Percentiles rank a stretch among this genome's conserved stretches.
phyloP scores from a whole-genome alignment of 2,113 vertebrate species.

The Pyrgilauda ruficollis region DNA sequence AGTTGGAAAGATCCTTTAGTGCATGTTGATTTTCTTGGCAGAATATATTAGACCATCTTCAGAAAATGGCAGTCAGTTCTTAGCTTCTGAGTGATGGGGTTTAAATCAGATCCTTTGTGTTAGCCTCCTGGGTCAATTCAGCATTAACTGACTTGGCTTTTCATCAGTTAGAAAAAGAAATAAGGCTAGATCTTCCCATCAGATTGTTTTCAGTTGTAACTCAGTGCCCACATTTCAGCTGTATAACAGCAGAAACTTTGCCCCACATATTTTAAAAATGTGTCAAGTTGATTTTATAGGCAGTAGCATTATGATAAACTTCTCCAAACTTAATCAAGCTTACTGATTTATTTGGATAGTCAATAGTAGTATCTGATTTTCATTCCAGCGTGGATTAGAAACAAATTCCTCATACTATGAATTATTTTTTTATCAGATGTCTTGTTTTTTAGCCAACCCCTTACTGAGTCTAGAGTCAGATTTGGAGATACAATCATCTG shows the following conservation, averaged over 20 bases:
- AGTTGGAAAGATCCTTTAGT: background rate
- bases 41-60: slow-evolving; percentile 41
- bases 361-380: slow-evolving; percentile 50
- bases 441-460: slow-evolving; percentile 30
- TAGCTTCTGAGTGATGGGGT: slow-evolving; percentile 34
- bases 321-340: slow-evolving; percentile 36
- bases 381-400: background rate
- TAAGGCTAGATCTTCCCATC: slow-evolving; percentile 13
- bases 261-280: slow-evolving; percentile 7
- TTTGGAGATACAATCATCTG: slow-evolving; percentile 19
- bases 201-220: slow-evolving; percentile 16
- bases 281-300: slow-evolving; percentile 36
- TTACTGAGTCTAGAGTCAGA: slow-evolving; percentile 21
- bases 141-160: slow-evolving; percentile 42
- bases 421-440: slow-evolving; percentile 33
- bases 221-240: background rate
- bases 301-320: slow-evolving; percentile 48
- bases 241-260: slow-evolving; percentile 9
- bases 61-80: slow-evolving; percentile 41
- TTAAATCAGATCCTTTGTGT: slow-evolving; percentile 42
- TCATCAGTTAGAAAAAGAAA: slow-evolving; percentile 37
- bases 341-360: slow-evolving; percentile 37
- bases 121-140: slow-evolving; percentile 34
- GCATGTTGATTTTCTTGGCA: slow-evolving; percentile 47
- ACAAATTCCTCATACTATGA: slow-evolving; percentile 34